Base-by-base conservation (phyloP, 2,888 invertebrate species). In the Lissonota sp. region DNA sequence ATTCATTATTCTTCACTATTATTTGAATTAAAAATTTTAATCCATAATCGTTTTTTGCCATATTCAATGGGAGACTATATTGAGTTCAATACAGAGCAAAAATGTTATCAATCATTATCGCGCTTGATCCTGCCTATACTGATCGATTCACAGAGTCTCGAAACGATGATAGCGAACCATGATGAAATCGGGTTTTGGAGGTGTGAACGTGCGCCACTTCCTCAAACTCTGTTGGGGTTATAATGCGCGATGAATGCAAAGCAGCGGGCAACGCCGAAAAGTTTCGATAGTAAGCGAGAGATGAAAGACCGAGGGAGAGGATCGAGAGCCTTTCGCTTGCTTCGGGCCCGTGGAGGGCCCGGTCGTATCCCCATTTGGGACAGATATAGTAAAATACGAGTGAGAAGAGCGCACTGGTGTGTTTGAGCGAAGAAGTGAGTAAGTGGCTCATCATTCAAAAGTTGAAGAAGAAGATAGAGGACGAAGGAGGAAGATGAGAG, bases 311-410 rank as follows among this genome's bases (percentile, higher is more conserved):
- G 57, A n/a, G 58, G 40, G 37, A 37, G 62, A 60, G 53, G 46
- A 26, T 26, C 26, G 14, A 63, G 6, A 26, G 6, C 44, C 53
- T 69, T 16, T 75, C 44, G 26, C 26, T 26, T 64, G 53, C 7
- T 49, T 51, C 53, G 44, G 37, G 64, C 14, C 51, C 51, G 70
- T 12, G 67, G 62, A 64, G 73, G 67, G 49, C 64, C 55, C 51
- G 74, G 71, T 76, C 62, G 63, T 62, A 72, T 16, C 74, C 74
- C 78, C 72, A 80, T 82, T 26, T 26, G 26, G 26, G 87, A 85
- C 88, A 90, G 91, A 90, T 90, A 90, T 26, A 26, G 26, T 26
- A 89, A 88, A 84, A 80, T 79, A 78, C 71, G 71, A 83, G 80
- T 64, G 83, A 85, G 80, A 74, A 51, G 75, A 83, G 77, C 64